These are phyloP conservation scores for Ephydatia muelleri DNA, from an alignment of 37 sponge, comb jelly and placozoan species.

Conservation along the genomic window DNA sequence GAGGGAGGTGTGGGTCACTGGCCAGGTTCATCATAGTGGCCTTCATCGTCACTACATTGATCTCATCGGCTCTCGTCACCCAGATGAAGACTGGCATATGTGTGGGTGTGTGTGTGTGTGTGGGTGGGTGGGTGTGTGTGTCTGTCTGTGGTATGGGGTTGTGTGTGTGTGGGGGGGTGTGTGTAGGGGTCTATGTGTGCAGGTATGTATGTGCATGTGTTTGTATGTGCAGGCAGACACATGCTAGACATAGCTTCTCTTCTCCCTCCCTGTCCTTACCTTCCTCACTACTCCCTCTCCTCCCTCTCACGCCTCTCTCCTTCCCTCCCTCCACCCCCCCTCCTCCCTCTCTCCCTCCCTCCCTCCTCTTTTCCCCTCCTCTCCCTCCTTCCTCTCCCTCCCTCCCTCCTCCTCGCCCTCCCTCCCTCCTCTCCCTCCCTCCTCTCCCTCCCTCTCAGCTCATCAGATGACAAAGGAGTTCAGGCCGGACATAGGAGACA, in stretches of 20 bases:
- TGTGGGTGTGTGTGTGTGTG: no score
- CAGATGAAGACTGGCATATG: constrained; percentile 69
- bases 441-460: constrained; percentile 39
- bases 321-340: background rate
- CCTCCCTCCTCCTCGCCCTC: background rate
- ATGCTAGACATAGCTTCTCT: background rate
- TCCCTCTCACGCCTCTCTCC: background rate
- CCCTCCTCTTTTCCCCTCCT: background rate
- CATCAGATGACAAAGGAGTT: constrained; percentile 66
- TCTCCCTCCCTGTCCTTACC: background rate
- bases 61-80: constrained; percentile 49
- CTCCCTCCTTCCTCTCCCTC: background rate
- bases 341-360: background rate
- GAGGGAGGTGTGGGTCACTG: no score
- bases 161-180: background rate
- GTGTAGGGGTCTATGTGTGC: no score
- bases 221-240: no score
- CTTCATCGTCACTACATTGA: constrained; percentile 27
- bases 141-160: background rate
- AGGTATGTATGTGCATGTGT: no score
- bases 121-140: background rate
- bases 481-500: constrained; percentile 61
- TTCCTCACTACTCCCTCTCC: background rate
- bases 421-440: background rate
- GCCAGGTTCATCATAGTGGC: constrained; percentile 28